phyloP scores from a whole-genome alignment of 2,888 invertebrate species.

The Eilema griseolum region DNA sequence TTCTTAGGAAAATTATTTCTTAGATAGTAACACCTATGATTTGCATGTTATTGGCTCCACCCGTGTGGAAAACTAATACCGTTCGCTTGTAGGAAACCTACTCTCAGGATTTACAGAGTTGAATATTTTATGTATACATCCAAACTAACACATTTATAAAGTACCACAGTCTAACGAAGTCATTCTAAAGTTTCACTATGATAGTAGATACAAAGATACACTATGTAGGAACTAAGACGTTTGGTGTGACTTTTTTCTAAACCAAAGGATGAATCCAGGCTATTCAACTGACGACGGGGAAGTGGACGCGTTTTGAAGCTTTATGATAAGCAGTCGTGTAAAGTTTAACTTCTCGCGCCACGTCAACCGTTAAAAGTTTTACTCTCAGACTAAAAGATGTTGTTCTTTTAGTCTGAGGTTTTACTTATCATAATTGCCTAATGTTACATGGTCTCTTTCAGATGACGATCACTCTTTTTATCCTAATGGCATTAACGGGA shows the following conservation, averaged over 20 bases:
- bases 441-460: no score
- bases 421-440: no score
- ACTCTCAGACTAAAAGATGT: no score
- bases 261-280: background rate
- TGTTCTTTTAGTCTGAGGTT: background rate
- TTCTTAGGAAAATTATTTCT: background rate
- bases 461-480: no score
- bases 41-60: no score
- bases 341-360: background rate
- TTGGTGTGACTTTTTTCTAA: background rate
- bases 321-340: background rate
- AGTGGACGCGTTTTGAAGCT: background rate
- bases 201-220: no score
- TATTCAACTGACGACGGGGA: background rate
- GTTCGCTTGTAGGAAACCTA: no score
- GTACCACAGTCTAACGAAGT: background rate
- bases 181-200: no score
- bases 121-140: background rate
- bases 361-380: background rate
- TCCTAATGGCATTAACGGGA: no score
- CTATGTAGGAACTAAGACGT: background rate
- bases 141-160: background rate
- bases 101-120: no score
- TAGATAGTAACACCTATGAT: no score
- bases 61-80: background rate